Conservation (phyloP, 2,113 vertebrate species). For the Tupaia tana region DNA sequence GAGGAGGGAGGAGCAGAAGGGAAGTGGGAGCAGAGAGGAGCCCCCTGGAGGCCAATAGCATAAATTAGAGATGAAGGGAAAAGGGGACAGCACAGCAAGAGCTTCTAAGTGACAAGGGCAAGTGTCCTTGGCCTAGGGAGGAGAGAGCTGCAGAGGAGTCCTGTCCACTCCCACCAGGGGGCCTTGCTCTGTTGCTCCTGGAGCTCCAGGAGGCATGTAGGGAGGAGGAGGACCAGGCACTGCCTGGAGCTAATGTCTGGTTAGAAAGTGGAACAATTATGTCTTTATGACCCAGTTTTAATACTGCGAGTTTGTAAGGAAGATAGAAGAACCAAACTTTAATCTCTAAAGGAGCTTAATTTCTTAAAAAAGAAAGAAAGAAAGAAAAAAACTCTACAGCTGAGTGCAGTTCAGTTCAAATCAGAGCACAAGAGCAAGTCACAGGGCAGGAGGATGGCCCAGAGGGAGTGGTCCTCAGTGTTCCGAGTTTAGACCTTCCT, state of each 20-base stretch:
- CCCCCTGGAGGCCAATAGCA: background rate
- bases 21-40: background rate
- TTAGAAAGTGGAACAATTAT: constrained; percentile 58
- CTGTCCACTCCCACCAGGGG: background rate
- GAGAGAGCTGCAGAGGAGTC: background rate
- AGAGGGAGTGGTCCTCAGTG: background rate
- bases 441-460: background rate
- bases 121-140: background rate
- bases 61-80: background rate
- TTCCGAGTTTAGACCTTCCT: background rate
- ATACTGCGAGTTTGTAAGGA: background rate
- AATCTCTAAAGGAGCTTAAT: constrained; percentile 74
- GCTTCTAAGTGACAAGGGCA: background rate
- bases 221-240: background rate
- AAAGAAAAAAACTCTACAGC: background rate
- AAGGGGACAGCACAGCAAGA: background rate
- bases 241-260: background rate
- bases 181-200: background rate
- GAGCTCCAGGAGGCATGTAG: background rate
- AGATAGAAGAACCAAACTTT: constrained; percentile 49
- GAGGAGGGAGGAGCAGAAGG: background rate
- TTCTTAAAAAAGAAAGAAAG: background rate
- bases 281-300: constrained; percentile 65
- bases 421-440: background rate
- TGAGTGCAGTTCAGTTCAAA: background rate